Conservation (phyloP, 2,797 vertebrate genomes). For the Ammospiza maritima region DNA sequence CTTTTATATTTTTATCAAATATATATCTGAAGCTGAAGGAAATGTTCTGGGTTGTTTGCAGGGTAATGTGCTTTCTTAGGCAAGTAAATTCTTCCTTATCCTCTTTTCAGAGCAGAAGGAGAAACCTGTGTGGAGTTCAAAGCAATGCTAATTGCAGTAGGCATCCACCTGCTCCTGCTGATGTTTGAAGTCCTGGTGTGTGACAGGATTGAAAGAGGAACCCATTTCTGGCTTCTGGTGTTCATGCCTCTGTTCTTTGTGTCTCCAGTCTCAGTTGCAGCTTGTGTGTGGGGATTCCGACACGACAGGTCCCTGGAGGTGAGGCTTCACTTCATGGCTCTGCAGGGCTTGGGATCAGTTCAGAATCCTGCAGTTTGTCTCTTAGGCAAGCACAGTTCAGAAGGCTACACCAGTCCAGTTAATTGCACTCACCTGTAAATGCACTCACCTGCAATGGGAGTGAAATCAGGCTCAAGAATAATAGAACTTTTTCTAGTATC, state of each 20-base stretch:
- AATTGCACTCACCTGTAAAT: background rate
- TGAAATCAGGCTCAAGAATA: background rate
- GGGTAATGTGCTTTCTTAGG: background rate
- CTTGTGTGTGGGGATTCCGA: slow-evolving; percentile 97
- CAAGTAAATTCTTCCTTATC: background rate
- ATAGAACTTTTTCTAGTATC: background rate
- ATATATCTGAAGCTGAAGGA: background rate
- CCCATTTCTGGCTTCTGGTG: slow-evolving; percentile 95
- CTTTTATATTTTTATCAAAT: background rate
- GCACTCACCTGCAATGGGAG: background rate
- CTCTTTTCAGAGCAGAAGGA: slow-evolving; percentile 90
- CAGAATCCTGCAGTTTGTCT: background rate
- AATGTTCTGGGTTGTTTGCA: background rate
- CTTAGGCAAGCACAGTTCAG: background rate
- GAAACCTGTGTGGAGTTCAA: slow-evolving; percentile 99
- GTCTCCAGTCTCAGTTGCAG: slow-evolving; percentile 95
- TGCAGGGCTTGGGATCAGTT: background rate
- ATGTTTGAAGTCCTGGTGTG: slow-evolving; percentile 98
- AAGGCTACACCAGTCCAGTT: background rate
- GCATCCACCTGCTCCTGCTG: slow-evolving; percentile 93
- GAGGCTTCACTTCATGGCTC: background rate
- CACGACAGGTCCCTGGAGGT: slow-evolving; percentile 97
- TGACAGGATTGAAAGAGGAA: slow-evolving; percentile 89
- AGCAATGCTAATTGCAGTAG: slow-evolving; percentile 97
- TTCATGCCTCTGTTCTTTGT: slow-evolving; percentile 99